Evolutionary conservation across 1,140 invertebrate species (phyloP).

Genomic region (Bombus difficillimus): DNA sequence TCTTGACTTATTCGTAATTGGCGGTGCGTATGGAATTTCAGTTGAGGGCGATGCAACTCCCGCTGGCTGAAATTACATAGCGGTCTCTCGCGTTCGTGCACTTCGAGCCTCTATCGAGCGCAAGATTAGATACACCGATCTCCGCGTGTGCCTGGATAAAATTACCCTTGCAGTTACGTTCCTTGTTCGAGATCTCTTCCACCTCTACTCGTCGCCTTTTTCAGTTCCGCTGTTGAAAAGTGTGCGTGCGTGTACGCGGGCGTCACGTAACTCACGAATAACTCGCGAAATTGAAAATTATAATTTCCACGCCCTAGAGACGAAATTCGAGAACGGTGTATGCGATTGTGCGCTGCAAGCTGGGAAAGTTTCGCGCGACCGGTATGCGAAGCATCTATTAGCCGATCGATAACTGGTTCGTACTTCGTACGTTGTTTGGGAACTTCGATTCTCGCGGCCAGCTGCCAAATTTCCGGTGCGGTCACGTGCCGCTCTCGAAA

Average conservation of each 20-base stretch:
- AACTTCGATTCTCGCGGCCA: constrained; percentile 7
- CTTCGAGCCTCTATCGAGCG: constrained; percentile 54
- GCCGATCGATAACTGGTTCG: constrained; percentile 28
- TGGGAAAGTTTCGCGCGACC: background rate
- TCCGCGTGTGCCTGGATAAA: constrained; percentile 39
- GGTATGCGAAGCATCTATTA: constrained; percentile 21
- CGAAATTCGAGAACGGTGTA: background rate
- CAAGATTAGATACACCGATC: constrained; percentile 62
- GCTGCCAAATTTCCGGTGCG: constrained; percentile 12
- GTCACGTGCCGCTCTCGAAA: background rate
- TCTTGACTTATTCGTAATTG: constrained; percentile 68
- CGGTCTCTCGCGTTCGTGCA: constrained; percentile 40
- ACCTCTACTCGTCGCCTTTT: background rate
- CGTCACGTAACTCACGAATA: too few relatives aligned
- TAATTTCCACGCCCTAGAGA: background rate
- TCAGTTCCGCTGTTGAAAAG: background rate
- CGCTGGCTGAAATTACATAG: constrained; percentile 70
- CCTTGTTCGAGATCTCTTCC: constrained; percentile 16
- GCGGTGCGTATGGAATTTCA: constrained; percentile 70
- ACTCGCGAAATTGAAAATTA: constrained; percentile 12
- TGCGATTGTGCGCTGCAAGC: background rate
- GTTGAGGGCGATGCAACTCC: constrained; percentile 50
- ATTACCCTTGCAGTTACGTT: constrained; percentile 37
- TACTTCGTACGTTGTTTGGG: constrained; percentile 9
- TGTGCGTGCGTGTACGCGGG: background rate